Conservation (phyloP, 2,797 vertebrate species). For the Sebastes paucispinis region DNA sequence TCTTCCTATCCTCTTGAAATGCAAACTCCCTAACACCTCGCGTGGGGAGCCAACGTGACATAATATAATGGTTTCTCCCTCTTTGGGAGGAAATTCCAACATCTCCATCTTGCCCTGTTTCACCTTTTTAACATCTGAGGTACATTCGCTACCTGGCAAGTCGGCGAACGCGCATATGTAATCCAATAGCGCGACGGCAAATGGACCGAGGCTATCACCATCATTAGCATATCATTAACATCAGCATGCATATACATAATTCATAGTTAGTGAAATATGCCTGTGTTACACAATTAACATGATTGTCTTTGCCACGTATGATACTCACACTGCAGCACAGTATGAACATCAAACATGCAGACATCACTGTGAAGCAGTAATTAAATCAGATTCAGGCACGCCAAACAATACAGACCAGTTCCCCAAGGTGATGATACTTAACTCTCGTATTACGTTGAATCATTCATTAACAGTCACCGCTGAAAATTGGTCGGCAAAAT, state of each 20-base stretch:
- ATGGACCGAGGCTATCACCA: constrained; percentile 47
- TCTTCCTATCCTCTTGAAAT: constrained; percentile 57
- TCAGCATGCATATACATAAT: constrained; percentile 61
- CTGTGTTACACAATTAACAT: constrained; percentile 54
- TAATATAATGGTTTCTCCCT: constrained; percentile 19
- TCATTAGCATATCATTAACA: constrained; percentile 70
- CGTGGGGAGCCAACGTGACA: constrained; percentile 56
- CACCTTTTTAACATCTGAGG: constrained; percentile 17
- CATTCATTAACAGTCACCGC: constrained; percentile 42
- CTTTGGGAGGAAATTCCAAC: constrained; percentile 23
- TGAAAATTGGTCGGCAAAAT: constrained; percentile 40
- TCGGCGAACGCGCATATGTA: constrained; percentile 27
- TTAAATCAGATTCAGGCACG: constrained; percentile 40
- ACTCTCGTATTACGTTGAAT: constrained; percentile 14
- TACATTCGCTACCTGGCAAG: constrained; percentile 15
- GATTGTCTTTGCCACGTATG: constrained; percentile 27
- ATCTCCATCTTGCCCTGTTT: constrained; percentile 11
- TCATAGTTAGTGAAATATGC: constrained; percentile 56
- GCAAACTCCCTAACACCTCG: constrained; percentile 56
- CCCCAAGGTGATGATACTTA: not conserved
- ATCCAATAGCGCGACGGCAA: constrained; percentile 54
- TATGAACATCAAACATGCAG: constrained; percentile 27
- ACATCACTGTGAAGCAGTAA: constrained; percentile 25
- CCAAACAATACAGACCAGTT: constrained; percentile 7
- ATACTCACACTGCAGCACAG: not conserved